Conservation (phyloP, 2,797 vertebrate genomes). For the Siniperca obscura region DNA sequence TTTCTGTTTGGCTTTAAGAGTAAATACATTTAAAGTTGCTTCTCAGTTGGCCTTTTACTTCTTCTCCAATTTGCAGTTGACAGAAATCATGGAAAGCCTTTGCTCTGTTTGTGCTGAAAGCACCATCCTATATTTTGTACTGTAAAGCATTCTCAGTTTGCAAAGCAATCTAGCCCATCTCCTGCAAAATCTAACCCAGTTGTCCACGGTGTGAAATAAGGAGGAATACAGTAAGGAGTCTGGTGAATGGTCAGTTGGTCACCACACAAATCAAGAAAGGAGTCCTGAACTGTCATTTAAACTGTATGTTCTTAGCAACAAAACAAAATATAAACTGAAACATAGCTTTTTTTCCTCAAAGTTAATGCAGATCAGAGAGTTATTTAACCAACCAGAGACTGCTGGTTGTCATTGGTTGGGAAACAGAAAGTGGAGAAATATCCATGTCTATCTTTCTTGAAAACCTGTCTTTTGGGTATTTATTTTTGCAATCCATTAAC, state of each 20-base stretch:
- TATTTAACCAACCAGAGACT: conserved; percentile 12
- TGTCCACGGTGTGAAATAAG: not conserved
- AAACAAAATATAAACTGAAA: conserved; percentile 1
- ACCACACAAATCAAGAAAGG: not conserved
- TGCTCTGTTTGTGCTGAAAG: not conserved
- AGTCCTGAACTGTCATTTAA: not conserved
- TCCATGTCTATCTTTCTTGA: not conserved
- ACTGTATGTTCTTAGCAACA: not conserved
- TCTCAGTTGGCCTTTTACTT: not conserved
- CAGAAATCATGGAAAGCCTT: not conserved
- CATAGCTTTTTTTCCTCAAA: conserved; percentile 1
- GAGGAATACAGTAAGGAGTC: not conserved
- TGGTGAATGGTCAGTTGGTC: not conserved
- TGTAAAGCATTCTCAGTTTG: not conserved
- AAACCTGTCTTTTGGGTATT: not conserved
- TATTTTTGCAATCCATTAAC: conserved; percentile 15
- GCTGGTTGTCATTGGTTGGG: not conserved
- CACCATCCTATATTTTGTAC: not conserved
- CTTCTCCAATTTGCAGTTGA: not conserved
- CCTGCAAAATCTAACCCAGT: not conserved
- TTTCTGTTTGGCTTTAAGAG: not conserved
- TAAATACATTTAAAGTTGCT: not conserved
- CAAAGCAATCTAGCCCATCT: not conserved
- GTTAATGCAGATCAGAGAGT: conserved; percentile 1
- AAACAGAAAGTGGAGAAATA: conserved; percentile 21